phyloP scores from a whole-genome alignment of 2,113 vertebrate species.

The Blennius ocellaris region DNA sequence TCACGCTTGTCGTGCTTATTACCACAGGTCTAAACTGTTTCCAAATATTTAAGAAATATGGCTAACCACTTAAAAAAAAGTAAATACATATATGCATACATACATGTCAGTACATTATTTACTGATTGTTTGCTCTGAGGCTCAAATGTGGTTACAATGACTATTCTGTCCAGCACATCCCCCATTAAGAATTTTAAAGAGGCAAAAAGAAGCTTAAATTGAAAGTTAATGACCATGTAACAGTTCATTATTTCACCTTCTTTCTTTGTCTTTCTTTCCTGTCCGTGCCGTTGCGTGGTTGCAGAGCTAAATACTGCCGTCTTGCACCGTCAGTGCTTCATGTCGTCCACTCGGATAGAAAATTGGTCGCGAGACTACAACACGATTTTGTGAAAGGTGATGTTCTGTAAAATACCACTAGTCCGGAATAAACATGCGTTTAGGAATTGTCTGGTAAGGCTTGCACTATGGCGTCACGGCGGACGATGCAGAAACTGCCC shows the following conservation, averaged over 20 bases:
- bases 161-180: too few species aligned
- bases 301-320: conserved; percentile 56
- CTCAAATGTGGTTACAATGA: too few species aligned
- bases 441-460: conserved; percentile 35
- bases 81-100: too few species aligned
- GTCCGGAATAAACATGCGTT: conserved; percentile 15
- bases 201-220: too few species aligned
- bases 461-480: conserved; percentile 50
- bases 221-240: too few species aligned
- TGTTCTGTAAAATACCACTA: conserved; percentile 58
- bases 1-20: too few species aligned
- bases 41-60: too few species aligned
- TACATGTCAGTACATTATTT: too few species aligned
- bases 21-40: too few species aligned
- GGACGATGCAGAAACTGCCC: conserved; percentile 42
- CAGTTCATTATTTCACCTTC: not conserved
- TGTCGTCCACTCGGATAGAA: conserved; percentile 30
- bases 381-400: conserved; percentile 54
- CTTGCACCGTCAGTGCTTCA: conserved; percentile 36
- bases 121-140: too few species aligned
- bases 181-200: too few species aligned
- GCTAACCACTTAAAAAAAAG: too few species aligned
- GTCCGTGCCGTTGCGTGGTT: conserved; percentile 41
- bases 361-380: conserved; percentile 34
- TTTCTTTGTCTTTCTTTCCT: not conserved